A percentile compares a stretch with the other conserved stretches of the same genome.
These are phyloP conservation scores for Pristiophorus japonicus DNA, from an alignment of 2,113 vertebrate genomes.

Conservation along the genomic window DNA sequence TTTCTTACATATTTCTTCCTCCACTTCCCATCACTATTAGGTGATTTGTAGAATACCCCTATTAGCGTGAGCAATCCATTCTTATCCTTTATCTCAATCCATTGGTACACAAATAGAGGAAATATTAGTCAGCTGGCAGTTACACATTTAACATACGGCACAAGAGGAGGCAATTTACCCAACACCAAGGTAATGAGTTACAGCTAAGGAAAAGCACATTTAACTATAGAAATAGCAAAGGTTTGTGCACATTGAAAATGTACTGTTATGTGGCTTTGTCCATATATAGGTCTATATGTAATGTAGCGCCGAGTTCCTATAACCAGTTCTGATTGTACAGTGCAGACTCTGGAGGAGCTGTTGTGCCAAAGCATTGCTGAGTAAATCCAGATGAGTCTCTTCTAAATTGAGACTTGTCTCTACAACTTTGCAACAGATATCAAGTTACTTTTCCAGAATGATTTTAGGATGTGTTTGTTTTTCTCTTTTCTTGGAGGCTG, in stretches of 20 bases:
- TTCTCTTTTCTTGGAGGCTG: not conserved
- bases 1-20: too few relatives aligned
- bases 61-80: too few relatives aligned
- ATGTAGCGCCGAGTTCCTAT: not conserved
- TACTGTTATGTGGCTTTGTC: not conserved
- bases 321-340: conserved; percentile 25
- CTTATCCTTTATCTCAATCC: too few relatives aligned
- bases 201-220: not conserved
- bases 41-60: too few relatives aligned
- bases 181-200: not conserved
- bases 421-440: conserved; percentile 60
- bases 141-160: not conserved
- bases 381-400: conserved; percentile 61
- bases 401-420: conserved; percentile 56
- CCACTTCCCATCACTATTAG: too few relatives aligned
- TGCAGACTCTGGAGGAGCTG: conserved; percentile 43
- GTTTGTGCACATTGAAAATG: not conserved
- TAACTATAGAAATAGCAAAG: not conserved
- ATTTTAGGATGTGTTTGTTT: not conserved
- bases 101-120: not conserved
- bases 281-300: not conserved
- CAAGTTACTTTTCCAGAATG: not conserved
- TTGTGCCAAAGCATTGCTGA: conserved; percentile 55
- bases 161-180: not conserved
- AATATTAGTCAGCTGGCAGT: not conserved